These are phyloP conservation scores for Gavialis gangeticus DNA, from an alignment of 2,113 vertebrate genomes.

Conservation along the genomic window DNA sequence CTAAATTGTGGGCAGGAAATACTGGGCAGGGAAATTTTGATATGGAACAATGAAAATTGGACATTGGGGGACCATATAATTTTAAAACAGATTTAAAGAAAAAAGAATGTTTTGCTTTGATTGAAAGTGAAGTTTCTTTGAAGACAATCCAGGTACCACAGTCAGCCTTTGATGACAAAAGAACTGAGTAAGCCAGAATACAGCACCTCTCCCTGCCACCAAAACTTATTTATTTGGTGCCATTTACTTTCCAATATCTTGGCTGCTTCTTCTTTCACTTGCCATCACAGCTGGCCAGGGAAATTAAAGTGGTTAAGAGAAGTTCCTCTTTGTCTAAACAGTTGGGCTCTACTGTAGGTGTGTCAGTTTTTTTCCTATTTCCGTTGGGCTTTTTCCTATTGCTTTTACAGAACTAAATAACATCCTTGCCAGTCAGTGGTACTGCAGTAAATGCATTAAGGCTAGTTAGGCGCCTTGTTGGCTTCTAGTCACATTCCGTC, in stretches of 20 bases:
- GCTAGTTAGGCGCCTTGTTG: not conserved
- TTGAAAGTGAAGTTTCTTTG: not conserved
- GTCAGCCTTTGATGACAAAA: not conserved
- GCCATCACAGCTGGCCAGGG: rapidly evolving
- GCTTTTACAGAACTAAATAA: not conserved
- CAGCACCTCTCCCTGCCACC: too few species aligned
- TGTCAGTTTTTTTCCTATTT: not conserved
- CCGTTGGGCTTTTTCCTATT: not conserved
- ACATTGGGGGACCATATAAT: too few species aligned
- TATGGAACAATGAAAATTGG: too few species aligned
- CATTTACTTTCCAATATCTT: not conserved
- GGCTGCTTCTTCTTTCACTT: not conserved
- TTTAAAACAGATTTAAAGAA: not conserved
- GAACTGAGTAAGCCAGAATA: not conserved
- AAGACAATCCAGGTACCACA: not conserved
- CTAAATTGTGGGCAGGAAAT: not conserved
- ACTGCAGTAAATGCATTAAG: not conserved
- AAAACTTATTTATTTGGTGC: not conserved
- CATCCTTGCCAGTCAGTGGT: not conserved
- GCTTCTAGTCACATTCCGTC: not conserved
- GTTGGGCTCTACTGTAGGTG: not conserved
- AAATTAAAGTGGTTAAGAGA: not conserved
- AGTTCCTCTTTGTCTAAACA: not conserved
- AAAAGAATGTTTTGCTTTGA: not conserved
- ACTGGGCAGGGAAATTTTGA: not conserved